Conservation (phyloP, 2,888 invertebrate genomes). For the Alviniconcha strummeri region DNA sequence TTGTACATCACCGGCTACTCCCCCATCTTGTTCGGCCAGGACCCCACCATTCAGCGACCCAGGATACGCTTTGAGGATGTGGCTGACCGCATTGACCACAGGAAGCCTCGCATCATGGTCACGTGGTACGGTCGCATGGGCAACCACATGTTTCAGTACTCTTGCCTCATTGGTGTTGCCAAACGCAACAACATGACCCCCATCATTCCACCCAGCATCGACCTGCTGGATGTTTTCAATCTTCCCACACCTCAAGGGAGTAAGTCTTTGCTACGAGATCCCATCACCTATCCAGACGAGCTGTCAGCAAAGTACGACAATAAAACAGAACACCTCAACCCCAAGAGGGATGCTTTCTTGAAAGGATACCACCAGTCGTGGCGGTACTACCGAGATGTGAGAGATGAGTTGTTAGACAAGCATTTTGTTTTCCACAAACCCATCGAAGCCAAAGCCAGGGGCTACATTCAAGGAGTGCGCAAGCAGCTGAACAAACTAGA, state of each 20-base stretch:
- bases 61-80: constrained; percentile 37
- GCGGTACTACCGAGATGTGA: constrained; percentile 57
- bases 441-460: constrained; percentile 41
- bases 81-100: constrained; percentile 30
- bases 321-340: constrained; percentile 39
- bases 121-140: constrained; percentile 57
- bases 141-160: constrained; percentile 64
- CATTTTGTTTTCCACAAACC: constrained; percentile 56
- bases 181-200: constrained; percentile 56
- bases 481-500: constrained; percentile 43
- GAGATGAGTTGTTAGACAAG: constrained; percentile 47
- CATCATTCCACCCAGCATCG: constrained; percentile 47
- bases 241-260: constrained; percentile 44
- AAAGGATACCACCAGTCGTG: constrained; percentile 63
- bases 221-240: constrained; percentile 51
- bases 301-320: constrained; percentile 42
- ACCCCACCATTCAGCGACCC: constrained; percentile 34
- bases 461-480: constrained; percentile 43
- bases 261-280: constrained; percentile 37
- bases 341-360: constrained; percentile 42
- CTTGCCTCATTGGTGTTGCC: constrained; percentile 57
- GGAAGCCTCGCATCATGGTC: constrained; percentile 41
- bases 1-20: constrained; percentile 33
- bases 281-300: constrained; percentile 31
- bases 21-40: constrained; percentile 12